Conservation (phyloP, 1,140 invertebrate genomes). For the Lysiphlebus fabarum region DNA sequence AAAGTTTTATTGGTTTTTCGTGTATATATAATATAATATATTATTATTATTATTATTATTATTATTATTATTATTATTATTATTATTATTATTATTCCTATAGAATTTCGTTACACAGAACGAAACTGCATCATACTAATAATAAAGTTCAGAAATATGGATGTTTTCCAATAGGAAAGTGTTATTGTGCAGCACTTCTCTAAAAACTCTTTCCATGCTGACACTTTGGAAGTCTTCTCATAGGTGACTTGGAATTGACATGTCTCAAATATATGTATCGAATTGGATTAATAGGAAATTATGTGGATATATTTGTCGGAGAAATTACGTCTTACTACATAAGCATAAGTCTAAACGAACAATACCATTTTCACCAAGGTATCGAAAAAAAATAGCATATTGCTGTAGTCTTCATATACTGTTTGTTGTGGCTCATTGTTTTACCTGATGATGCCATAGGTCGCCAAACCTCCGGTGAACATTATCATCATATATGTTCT, state of each 20-base stretch:
- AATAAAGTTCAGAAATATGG: too few species aligned
- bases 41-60: slow-evolving; percentile 26
- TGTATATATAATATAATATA: background rate
- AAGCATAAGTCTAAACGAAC: slow-evolving; percentile 5
- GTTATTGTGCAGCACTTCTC: too few species aligned
- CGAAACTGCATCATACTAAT: background rate
- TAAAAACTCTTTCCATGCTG: too few species aligned
- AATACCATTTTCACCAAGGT: slow-evolving; percentile 1
- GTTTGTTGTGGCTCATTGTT: slow-evolving; percentile 34
- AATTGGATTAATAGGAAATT: background rate
- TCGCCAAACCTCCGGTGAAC: slow-evolving; percentile 33
- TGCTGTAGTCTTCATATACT: slow-evolving; percentile 34
- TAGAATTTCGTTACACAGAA: slow-evolving; percentile 1
- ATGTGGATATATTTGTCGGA: background rate
- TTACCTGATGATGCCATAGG: slow-evolving; percentile 23
- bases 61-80: slow-evolving; percentile 11
- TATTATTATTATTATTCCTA: background rate
- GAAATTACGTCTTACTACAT: background rate
- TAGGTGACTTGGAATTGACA: slow-evolving; percentile 11
- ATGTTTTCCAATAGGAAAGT: too few species aligned
- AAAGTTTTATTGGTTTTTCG: too few species aligned
- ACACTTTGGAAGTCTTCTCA: too few species aligned
- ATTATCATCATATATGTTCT: slow-evolving; percentile 47
- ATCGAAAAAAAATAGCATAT: background rate
- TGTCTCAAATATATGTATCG: slow-evolving; percentile 4